Evolutionary conservation across 2,888 invertebrate species (phyloP).

Genomic region (Glaucopsyche alexis): DNA sequence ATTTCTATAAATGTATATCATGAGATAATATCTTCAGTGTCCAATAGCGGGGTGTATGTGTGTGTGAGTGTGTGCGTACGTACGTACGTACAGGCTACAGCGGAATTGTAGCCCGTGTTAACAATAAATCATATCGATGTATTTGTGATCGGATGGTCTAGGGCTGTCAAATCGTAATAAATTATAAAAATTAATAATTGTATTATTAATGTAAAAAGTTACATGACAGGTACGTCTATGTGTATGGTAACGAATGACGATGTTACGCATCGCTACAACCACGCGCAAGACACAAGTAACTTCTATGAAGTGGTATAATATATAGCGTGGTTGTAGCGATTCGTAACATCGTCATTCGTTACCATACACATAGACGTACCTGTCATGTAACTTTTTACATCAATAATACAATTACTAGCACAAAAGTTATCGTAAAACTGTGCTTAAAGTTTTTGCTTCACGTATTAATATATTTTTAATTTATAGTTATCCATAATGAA

Average conservation of each 20-base stretch:
- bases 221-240: background rate
- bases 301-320: too few species aligned
- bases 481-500: too few species aligned
- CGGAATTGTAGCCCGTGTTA: constrained; percentile 69
- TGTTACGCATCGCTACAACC: too few species aligned
- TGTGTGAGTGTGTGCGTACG: constrained; percentile 53
- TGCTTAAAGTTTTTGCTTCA: too few species aligned
- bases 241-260: too few species aligned
- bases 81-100: constrained; percentile 49
- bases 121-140: constrained; percentile 78
- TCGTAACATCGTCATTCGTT: too few species aligned
- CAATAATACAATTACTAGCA: constrained; percentile 25
- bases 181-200: constrained; percentile 24
- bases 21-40: constrained; percentile 28
- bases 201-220: constrained; percentile 28
- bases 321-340: too few species aligned
- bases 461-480: too few species aligned
- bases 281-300: too few species aligned
- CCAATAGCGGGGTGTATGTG: constrained; percentile 46
- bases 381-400: constrained; percentile 20
- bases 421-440: too few species aligned
- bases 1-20: constrained; percentile 25
- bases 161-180: constrained; percentile 43
- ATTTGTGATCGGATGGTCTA: constrained; percentile 66
- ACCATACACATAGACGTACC: too few species aligned